Conservation (phyloP, 2,888 invertebrate species). For the Andricus curvator region DNA sequence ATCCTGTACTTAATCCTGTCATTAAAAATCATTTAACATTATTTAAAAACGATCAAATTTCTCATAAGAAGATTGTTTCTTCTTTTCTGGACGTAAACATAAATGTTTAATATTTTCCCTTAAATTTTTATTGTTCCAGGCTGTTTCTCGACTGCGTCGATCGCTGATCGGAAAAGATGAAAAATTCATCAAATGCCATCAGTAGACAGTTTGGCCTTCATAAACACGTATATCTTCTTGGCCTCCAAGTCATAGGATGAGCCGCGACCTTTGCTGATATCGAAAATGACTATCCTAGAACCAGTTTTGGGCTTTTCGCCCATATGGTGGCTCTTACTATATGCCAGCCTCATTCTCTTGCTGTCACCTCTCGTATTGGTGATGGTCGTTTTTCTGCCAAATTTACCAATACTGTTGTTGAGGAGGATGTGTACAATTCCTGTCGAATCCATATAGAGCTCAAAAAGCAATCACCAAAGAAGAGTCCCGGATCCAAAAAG, state of each 20-base stretch:
- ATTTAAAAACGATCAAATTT: too few species aligned
- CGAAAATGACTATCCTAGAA: conserved; percentile 62
- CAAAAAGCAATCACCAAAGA: conserved; percentile 53
- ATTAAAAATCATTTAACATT: too few species aligned
- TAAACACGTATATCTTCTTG: conserved; percentile 1
- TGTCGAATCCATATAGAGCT: conserved; percentile 80
- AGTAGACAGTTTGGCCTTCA: neutral
- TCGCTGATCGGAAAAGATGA: conserved; percentile 39
- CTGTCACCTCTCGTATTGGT: conserved; percentile 85
- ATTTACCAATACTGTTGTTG: conserved; percentile 84
- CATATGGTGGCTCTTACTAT: conserved; percentile 82
- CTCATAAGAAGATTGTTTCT: too few species aligned
- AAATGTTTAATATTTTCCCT: neutral
- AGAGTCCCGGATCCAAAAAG: conserved; percentile 15
- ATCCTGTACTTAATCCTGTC: too few species aligned
- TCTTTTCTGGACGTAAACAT: too few species aligned
- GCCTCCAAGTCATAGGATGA: conserved; percentile 39
- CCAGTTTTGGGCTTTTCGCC: conserved; percentile 76
- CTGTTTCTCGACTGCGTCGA: conserved; percentile 2
- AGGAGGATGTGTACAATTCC: conserved; percentile 84
- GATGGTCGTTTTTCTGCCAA: conserved; percentile 84
- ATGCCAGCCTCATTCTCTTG: conserved; percentile 83
- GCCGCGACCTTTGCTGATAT: conserved; percentile 4
- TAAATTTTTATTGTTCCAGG: conserved; percentile 36
- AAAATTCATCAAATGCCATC: neutral